phyloP scores from a whole-genome alignment of 1,140 invertebrate species.

The Drosophila pallidifrons region DNA sequence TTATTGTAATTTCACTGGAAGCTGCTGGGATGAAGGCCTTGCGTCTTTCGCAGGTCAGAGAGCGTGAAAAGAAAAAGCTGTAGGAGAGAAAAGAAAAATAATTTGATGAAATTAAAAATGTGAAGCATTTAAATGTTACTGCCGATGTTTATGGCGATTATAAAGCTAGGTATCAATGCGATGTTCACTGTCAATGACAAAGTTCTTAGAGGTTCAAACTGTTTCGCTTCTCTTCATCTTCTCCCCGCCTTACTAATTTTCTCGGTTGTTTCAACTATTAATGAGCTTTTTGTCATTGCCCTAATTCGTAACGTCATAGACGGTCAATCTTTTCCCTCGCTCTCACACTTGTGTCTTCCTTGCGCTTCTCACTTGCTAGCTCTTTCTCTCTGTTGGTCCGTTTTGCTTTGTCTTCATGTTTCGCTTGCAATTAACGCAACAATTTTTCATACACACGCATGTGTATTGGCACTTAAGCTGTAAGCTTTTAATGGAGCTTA shows the following conservation, averaged over 20 bases:
- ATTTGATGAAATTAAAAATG: no score
- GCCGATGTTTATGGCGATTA: no score
- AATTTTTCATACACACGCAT: constrained; percentile 41
- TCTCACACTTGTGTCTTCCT: background rate
- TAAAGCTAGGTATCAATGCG: no score
- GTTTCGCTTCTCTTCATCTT: background rate
- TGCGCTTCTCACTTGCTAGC: background rate
- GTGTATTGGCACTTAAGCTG: constrained; percentile 45
- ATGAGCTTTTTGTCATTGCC: constrained; percentile 34
- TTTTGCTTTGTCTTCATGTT: constrained; percentile 11
- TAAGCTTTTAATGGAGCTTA: constrained; percentile 79
- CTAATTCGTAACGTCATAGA: constrained; percentile 12
- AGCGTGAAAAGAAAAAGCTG: no score
- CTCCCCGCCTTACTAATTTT: background rate
- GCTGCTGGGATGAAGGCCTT: no score
- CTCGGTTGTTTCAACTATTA: constrained; percentile 6
- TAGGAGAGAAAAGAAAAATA: no score
- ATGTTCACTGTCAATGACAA: no score
- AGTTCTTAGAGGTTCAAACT: background rate
- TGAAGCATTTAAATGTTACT: no score
- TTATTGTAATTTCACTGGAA: no score
- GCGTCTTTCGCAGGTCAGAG: no score
- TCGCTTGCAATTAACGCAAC: constrained; percentile 36
- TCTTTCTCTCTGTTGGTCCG: background rate
- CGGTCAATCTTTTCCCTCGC: constrained; percentile 16